A percentile compares a stretch with the other conserved stretches of the same genome.
phyloP scores from a whole-genome alignment of 2,888 invertebrate genomes.

The Caenorhabditis imperialis region DNA sequence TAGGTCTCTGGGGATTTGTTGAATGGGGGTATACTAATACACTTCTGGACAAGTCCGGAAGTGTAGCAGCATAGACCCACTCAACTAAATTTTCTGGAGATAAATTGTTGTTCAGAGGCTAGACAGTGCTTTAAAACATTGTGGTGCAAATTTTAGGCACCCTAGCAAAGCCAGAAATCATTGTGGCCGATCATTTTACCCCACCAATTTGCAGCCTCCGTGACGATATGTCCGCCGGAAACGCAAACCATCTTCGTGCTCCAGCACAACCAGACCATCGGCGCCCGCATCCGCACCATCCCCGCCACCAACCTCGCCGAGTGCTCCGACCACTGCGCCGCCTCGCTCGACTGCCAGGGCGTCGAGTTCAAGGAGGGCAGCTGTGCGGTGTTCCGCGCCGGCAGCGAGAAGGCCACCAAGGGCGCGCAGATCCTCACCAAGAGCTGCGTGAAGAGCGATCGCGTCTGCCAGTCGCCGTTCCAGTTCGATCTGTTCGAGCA shows the following conservation, averaged over 20 bases:
- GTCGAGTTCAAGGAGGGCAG: conserved; percentile 70
- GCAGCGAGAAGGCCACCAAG: conserved; percentile 49
- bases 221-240: conserved; percentile 64
- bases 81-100: no score
- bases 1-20: no score
- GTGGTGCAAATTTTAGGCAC: no score
- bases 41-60: no score
- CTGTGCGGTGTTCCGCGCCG: conserved; percentile 68
- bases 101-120: no score
- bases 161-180: no score
- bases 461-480: conserved; percentile 77
- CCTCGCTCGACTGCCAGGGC: conserved; percentile 71
- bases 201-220: no score
- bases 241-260: conserved; percentile 73
- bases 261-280: conserved; percentile 75
- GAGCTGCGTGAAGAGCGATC: conserved; percentile 75
- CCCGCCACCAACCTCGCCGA: conserved; percentile 70
- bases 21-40: no score
- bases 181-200: no score
- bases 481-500: conserved; percentile 77
- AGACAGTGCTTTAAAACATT: no score
- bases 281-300: conserved; percentile 65
- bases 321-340: conserved; percentile 75
- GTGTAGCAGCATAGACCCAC: no score
- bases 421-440: conserved; percentile 66